phyloP scores from a whole-genome alignment of 2,113 vertebrate species.

The Tor tambroides region DNA sequence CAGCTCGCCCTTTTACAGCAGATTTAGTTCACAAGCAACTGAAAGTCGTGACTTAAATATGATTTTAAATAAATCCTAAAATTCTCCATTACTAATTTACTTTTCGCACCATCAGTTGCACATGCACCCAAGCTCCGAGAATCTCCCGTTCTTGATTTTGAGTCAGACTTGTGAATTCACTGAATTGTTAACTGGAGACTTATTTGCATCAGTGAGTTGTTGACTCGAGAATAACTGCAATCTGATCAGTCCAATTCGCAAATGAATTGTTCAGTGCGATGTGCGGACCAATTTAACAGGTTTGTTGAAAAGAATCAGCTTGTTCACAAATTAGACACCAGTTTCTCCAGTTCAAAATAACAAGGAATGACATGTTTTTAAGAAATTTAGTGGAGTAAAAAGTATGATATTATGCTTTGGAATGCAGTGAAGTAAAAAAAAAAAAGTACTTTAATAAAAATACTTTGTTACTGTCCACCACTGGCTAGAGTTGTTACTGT shows the following conservation, averaged over 20 bases:
- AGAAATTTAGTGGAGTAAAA: no score
- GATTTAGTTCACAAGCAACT: not conserved
- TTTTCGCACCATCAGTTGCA: no score
- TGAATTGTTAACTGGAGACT: not conserved
- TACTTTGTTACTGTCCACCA: no score
- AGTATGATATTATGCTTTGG: no score
- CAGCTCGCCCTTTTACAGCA: not conserved
- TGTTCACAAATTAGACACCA: not conserved
- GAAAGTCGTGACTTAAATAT: not conserved
- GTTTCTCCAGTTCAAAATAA: no score
- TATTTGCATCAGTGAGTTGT: not conserved
- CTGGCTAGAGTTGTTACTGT: no score
- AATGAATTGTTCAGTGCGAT: not conserved
- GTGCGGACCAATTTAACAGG: not conserved
- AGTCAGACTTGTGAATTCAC: no score
- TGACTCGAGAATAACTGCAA: not conserved
- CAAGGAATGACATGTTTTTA: no score
- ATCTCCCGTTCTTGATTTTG: no score
- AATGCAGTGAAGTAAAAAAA: no score
- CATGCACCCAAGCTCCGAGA: no score
- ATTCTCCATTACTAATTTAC: not conserved
- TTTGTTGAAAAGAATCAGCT: not conserved
- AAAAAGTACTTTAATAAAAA: no score
- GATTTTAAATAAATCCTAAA: not conserved
- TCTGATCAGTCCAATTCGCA: not conserved